These are phyloP conservation scores for Harpalus rufipes DNA, from an alignment of 2,888 invertebrate genomes.

Conservation along the genomic window DNA sequence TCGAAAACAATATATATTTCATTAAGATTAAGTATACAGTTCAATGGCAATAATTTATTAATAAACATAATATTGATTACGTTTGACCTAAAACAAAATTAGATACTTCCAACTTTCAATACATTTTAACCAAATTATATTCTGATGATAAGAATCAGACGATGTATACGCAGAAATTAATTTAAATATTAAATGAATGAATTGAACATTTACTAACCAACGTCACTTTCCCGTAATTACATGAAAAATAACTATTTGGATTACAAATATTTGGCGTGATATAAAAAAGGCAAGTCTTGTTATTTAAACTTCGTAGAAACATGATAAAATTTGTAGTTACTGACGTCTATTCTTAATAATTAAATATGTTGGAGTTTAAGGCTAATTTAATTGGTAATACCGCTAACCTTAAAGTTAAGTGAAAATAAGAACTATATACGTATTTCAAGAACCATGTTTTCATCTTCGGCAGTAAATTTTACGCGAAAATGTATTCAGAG, in stretches of 20 bases:
- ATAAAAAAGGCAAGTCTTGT: no score
- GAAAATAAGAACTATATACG: neutral
- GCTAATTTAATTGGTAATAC: no score
- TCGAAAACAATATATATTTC: neutral
- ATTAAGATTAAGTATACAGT: neutral
- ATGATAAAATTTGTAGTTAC: neutral
- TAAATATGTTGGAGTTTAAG: no score
- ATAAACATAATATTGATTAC: neutral
- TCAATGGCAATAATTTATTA: neutral
- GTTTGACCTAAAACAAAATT: neutral
- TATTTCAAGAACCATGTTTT: no score
- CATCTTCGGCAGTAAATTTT: no score
- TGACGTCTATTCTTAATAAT: no score
- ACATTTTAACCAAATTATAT: neutral
- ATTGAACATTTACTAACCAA: neutral
- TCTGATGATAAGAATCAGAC: neutral
- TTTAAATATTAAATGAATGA: neutral
- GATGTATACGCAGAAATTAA: neutral
- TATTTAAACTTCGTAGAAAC: neutral
- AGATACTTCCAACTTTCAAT: neutral
- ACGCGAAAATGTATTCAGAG: no score
- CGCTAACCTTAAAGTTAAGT: neutral
- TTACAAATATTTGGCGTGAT: neutral
- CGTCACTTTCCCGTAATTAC: neutral
- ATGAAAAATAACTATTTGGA: neutral